Evolutionary conservation across 1,140 invertebrate genomes (phyloP).

Genomic region (Bombus breviceps): DNA sequence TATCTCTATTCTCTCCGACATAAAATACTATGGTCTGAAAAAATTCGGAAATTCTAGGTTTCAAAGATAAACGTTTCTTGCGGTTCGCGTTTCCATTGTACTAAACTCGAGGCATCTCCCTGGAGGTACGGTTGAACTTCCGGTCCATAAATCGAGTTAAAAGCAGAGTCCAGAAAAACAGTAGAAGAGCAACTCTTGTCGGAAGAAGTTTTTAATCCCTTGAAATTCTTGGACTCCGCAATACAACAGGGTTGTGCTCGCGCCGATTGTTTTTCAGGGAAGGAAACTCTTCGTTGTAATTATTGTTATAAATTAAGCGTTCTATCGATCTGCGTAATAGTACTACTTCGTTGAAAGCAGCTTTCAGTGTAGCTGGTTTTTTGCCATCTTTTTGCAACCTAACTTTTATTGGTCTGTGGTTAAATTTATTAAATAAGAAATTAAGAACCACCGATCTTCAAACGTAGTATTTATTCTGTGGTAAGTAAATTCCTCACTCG

Average conservation of each 20-base stretch:
- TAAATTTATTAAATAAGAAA: neutral
- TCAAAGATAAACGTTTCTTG: neutral
- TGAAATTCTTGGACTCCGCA: neutral
- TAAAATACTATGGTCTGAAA: neutral
- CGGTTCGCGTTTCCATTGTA: neutral
- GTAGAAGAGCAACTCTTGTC: neutral
- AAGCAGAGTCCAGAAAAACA: constrained; percentile 16
- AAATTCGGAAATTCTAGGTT: neutral
- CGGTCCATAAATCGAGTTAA: constrained; percentile 46
- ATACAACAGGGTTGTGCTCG: neutral
- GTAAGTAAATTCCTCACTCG: too few relatives aligned
- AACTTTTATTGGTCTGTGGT: neutral
- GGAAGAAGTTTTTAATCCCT: constrained; percentile 6
- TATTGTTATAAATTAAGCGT: constrained; percentile 22
- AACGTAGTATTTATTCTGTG: neutral
- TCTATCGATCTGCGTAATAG: constrained; percentile 11
- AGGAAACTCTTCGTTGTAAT: constrained; percentile 22
- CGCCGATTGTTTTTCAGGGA: constrained; percentile 17
- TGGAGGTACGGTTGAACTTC: constrained; percentile 17
- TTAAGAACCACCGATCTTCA: neutral
- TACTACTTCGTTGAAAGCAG: neutral
- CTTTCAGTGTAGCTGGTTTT: neutral
- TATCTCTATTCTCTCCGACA: neutral
- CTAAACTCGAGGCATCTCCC: neutral
- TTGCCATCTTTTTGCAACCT: neutral